Percentiles rank a stretch among this genome's conserved stretches.
Conservation (phyloP, 2,797 vertebrate species). For the Florisuga fusca region DNA sequence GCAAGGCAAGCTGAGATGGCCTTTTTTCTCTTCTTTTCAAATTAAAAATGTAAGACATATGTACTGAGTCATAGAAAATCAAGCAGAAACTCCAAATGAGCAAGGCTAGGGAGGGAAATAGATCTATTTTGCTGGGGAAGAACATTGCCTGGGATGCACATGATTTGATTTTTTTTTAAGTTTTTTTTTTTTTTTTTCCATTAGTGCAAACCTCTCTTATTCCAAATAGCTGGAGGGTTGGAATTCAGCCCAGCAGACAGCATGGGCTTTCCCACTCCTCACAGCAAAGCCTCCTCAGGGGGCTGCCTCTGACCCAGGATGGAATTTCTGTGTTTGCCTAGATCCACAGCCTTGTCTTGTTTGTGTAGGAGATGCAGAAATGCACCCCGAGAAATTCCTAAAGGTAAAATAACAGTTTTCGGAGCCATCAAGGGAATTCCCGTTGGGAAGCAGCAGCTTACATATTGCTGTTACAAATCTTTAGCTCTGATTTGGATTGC, state of each 20-base stretch:
- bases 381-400: not conserved
- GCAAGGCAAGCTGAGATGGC: slow-evolving; percentile 14
- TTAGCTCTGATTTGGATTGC: not conserved
- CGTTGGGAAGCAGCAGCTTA: not conserved
- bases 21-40: slow-evolving; percentile 25
- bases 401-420: not conserved
- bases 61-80: slow-evolving; percentile 28
- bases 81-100: not conserved
- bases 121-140: not conserved
- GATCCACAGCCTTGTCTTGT: not conserved
- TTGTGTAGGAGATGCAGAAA: not conserved
- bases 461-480: slow-evolving; percentile 1
- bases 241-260: not conserved
- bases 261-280: not conserved
- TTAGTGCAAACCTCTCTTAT: slow-evolving; percentile 26
- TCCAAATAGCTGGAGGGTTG: slow-evolving; percentile 38
- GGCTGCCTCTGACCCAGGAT: not conserved
- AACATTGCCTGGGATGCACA: not conserved
- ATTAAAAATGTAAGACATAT: slow-evolving; percentile 61
- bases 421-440: not conserved
- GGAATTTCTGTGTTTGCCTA: not conserved
- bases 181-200: not conserved
- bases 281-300: not conserved
- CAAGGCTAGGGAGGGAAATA: not conserved
- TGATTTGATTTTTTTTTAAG: slow-evolving; percentile 35